Evolutionary conservation across 2,888 invertebrate genomes (phyloP), one percentile per base, ranked within the genome.

Genomic region (Suillia variegata): DNA sequence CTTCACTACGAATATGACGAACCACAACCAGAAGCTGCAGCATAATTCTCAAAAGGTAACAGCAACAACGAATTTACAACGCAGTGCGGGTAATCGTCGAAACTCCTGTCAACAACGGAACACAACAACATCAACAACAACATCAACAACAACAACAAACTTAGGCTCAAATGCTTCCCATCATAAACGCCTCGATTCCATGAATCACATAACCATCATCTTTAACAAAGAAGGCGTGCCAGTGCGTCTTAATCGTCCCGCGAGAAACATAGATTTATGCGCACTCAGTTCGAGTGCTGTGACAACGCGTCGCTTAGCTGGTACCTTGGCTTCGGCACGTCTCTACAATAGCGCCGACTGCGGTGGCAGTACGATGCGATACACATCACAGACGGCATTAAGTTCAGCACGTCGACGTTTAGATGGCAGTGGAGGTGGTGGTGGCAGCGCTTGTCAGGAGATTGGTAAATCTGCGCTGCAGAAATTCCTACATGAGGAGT

Each of bases 201-300:
- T 81, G n/a, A 82, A 81, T 63, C 80, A 80, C 38, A 76, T 82
- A 0, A 80, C 80, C 21, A 80, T 81, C 2, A 79, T 80, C 18
- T 81, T 81, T 56, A 77, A 80, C 59, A 79, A 78, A 58, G 81
- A 82, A 61, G 77, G 78, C 6, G 74, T 79, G 1, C 82, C 82
- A 0, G 72, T 80, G 12, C 76, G 78, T 1, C 71, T 79, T 1
- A 81, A 82, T 67, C 73, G 79, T 0, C 78, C 79, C 0, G 75
- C 75, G 1, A 70, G 77, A 18, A 80, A 79, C 57, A 80, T 77
- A 20, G 82, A 81, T 61, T 64, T 81, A 2, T 80, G 77, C 38
- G 54, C 75, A 1, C 33, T 79, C 22, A 69, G 76, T 45, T 66
- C 61, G 24, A 78, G 73, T 58, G 69, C 78, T 13, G 70, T 64